Percentiles rank a stretch among this genome's conserved stretches.
Evolutionary conservation across 37 sponge, comb jelly and placozoan genomes (phyloP).

Genomic region (Mnemiopsis leidyi): DNA sequence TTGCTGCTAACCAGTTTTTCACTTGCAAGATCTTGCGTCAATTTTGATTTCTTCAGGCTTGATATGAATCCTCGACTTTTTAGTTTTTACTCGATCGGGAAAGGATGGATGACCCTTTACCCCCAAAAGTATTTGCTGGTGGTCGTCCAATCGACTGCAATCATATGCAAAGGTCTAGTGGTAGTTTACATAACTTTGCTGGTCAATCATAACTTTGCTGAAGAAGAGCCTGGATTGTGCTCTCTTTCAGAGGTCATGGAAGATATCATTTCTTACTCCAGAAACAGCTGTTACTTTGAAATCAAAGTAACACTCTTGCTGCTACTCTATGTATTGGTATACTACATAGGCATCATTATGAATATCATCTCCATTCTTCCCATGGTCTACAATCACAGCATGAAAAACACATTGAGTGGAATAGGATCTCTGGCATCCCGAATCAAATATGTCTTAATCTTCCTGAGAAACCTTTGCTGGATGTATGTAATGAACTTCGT

Average conservation of each 20-base stretch:
- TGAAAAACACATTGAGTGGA: not conserved
- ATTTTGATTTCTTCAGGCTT: slow-evolving; percentile 16
- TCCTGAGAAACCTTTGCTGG: not conserved
- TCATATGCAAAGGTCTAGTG: not conserved
- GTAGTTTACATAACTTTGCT: not conserved
- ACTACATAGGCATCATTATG: not conserved
- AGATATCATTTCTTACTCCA: not conserved
- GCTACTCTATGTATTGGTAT: not conserved
- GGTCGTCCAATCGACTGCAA: not conserved
- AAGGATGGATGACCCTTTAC: not conserved
- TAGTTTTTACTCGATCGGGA: not conserved
- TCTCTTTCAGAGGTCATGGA: not conserved
- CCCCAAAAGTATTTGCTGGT: not conserved
- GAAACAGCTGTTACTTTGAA: not conserved
- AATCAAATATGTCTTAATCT: not conserved
- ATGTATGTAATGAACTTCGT: slow-evolving; percentile 8
- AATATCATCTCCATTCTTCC: not conserved
- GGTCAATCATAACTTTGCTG: not conserved
- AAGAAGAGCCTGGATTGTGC: not conserved
- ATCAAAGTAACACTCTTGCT: not conserved
- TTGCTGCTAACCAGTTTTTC: not conserved
- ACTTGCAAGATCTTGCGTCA: not conserved
- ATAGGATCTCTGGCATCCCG: not conserved
- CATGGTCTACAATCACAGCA: not conserved
- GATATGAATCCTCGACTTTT: not conserved